Percentiles rank a stretch among this genome's conserved stretches.
Conservation (phyloP, 2,888 invertebrate species). For the Drosophila aldrichi region DNA sequence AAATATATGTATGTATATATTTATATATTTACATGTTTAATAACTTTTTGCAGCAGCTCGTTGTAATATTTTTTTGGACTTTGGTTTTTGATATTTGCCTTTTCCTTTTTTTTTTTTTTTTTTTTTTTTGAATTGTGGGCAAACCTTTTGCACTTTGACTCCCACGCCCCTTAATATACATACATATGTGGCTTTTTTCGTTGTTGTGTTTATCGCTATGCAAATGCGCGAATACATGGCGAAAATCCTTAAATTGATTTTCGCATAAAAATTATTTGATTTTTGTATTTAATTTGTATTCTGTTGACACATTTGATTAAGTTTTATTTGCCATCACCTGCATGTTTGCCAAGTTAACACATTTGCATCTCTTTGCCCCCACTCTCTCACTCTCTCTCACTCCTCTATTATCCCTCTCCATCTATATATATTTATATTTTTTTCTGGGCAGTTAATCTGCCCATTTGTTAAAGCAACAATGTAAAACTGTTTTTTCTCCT, state of each 20-base stretch:
- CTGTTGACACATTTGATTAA: conserved; percentile 79
- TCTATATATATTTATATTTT: conserved; percentile 24
- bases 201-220: conserved; percentile 57
- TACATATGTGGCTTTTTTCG: conserved; percentile 5
- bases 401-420: not conserved
- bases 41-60: conserved; percentile 67
- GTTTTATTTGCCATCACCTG: conserved; percentile 80
- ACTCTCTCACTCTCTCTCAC: not conserved
- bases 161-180: conserved; percentile 3
- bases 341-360: conserved; percentile 77
- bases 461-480: conserved; percentile 49
- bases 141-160: conserved; percentile 66
- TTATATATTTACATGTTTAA: conserved; percentile 70
- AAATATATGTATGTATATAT: conserved; percentile 40
- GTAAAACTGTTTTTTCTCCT: conserved; percentile 11
- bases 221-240: conserved; percentile 56
- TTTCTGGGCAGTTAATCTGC: conserved; percentile 19
- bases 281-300: conserved; percentile 70
- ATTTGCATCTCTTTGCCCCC: conserved; percentile 57
- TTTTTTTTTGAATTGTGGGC: conserved; percentile 26
- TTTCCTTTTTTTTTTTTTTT: conserved; percentile 10
- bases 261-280: conserved; percentile 73
- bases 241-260: conserved; percentile 77
- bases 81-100: conserved; percentile 40
- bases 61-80: conserved; percentile 56